Base-by-base conservation (phyloP, 2,888 invertebrate species). In the Tyria jacobaeae region DNA sequence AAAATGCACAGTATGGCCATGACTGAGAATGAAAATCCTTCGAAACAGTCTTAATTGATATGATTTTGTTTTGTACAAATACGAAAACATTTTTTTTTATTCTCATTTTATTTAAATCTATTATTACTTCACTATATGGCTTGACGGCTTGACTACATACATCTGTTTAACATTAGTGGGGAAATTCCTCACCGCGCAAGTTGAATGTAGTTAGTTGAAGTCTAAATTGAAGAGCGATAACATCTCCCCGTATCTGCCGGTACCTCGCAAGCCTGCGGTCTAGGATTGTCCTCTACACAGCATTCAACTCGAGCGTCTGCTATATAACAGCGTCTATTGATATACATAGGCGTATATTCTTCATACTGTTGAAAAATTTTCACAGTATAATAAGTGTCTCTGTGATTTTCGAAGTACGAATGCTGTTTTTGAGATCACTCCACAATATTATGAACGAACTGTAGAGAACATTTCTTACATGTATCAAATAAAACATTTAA, bases 1-100 rank as follows among this genome's bases (percentile, higher is more conserved):
- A 80, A 80, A 90, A 91, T 91, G 88, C 91, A 91, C 90, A 89
- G 79, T 80, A 82, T 82, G 89, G 87, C 90, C 88, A 79, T 77
- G 82, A 79, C 75, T 81, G 80, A 70, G 70, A 79, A 78, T 73
- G 72, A 72, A 72, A 73, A 73, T 76, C 75, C 71, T 71, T 71
- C 78, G 78, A 83, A 83, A 83, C 87, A 87, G 88, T 89, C 88
- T 87, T 86, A 80, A 75, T 82, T 82, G 84, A 87, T 89, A 88
- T 83, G 82, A 80, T 75, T 81, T 79, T 79, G 74, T 63, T 80
- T 82, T 84, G 84, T 86, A 87, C 82, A 87, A 82, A 85, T 80
- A 80, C 82, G 76, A 79, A 81, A 83, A 75, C 68, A 75, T 75
- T 71, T 73, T 78, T 60, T 78, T 79, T 75, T 75, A 74, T 75